Base-by-base conservation (phyloP, 2,797 vertebrate species). In the Myotis findleyi region DNA sequence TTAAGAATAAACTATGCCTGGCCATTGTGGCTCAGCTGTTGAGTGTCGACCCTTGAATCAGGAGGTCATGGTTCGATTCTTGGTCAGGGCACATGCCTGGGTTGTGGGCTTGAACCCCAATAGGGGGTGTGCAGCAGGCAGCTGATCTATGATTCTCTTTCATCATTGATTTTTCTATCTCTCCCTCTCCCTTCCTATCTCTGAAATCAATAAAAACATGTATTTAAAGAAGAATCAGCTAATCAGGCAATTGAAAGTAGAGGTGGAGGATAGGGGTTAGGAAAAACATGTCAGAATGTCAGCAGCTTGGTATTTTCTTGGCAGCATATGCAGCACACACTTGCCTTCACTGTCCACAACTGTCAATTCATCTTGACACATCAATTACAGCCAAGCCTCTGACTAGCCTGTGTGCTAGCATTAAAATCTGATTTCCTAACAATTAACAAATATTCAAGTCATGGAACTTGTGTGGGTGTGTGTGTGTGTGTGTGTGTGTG, bases 331-430 rank as follows among this genome's bases (percentile, higher is more conserved):
- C 69, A 66, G 18, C 33, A 90, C 36, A 30, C 77, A 49, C 16
- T 87, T 92, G 44, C 30, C 38, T 96, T 96, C 69, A 25, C 9
- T 41, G 87, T 88, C 89, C 10, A 55, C 83, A 97, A 66, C 25
- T 11, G 82, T 72, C 66, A 95, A 72, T 80, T 90, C 16, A 12
- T 85, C 17, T 92, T 90, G 66, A 79, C 44, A 80, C 14, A 89
- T 49, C 5, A 33, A 44, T 73, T 33, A 91, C 0, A 86, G 71
- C 44, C 2, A n/a, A 53, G 3, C 13, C 33, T 87, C 96, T 94
- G 71, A 94, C 96, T 92, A 93, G 18, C 55, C 21, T 93, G 8
- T 75, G 68, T 69, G 55, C 91, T 14, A 73, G 14, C 41, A 59
- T 44, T 0, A 73, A 80, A 81, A 55, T 0, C 0, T 51, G 41